A percentile compares a stretch with the other conserved stretches of the same genome.
These are phyloP conservation scores for Morus bassanus DNA, from an alignment of 2,797 vertebrate genomes.

Conservation along the genomic window DNA sequence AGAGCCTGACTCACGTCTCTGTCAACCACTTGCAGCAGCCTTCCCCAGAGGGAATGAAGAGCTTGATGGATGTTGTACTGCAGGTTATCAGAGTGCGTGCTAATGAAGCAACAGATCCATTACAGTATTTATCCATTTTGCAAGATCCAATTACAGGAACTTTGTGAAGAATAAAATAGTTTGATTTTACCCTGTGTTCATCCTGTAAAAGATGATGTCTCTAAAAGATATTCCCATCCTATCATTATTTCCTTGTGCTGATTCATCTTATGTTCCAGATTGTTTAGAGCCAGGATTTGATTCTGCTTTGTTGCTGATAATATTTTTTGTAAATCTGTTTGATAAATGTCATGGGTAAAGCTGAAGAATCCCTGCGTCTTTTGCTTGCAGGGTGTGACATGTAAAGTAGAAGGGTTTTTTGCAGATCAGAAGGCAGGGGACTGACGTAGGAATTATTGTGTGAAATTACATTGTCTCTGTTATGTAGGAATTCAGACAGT, in stretches of 20 bases:
- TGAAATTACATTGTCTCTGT: slow-evolving; percentile 21
- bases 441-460: not conserved
- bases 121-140: not conserved
- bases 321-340: slow-evolving; percentile 1
- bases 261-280: not conserved
- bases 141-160: slow-evolving; percentile 15
- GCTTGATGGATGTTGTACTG: slow-evolving; percentile 27
- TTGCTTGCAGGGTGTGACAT: not conserved
- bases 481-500: not conserved
- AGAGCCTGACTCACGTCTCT: not conserved
- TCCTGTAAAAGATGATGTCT: not conserved
- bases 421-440: not conserved
- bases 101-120: slow-evolving; percentile 26
- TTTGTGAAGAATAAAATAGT: slow-evolving; percentile 12
- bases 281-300: not conserved
- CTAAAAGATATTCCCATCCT: not conserved
- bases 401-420: slow-evolving; percentile 6
- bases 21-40: not conserved
- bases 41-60: not conserved
- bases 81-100: not conserved
- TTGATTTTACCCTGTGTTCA: slow-evolving; percentile 1
- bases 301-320: not conserved
- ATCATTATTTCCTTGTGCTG: not conserved
- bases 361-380: not conserved
- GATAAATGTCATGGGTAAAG: not conserved